Conservation (phyloP, 37 sponge, comb jelly and placozoan species). For the Oopsacas minuta region DNA sequence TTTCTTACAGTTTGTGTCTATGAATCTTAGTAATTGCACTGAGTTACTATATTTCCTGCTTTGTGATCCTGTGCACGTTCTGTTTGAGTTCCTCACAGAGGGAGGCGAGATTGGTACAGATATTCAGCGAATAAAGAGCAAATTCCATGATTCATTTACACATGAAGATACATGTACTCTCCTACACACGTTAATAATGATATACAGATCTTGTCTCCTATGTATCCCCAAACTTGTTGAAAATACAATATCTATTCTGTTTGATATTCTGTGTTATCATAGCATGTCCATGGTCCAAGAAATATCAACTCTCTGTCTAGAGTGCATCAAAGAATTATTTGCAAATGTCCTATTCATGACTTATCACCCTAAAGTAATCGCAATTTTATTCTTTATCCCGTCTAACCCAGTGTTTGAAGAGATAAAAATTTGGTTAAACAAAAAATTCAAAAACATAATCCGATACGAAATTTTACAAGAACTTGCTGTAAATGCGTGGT, state of each 20-base stretch:
- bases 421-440: not conserved
- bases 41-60: not conserved
- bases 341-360: not conserved
- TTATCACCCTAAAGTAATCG: not conserved
- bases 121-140: not conserved
- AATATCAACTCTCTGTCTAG: not conserved
- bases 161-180: not conserved
- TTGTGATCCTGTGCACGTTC: not conserved
- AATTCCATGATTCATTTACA: not conserved
- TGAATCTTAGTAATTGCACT: not conserved
- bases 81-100: not conserved
- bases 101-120: not conserved
- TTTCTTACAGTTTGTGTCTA: not conserved
- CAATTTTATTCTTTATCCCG: not conserved
- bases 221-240: not conserved
- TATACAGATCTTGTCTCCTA: not conserved
- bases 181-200: not conserved
- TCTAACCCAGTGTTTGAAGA: not conserved
- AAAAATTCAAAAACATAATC: not conserved
- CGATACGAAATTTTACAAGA: not conserved
- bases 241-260: not conserved
- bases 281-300: not conserved
- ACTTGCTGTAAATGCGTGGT: constrained; percentile 1
- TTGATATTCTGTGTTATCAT: not conserved
- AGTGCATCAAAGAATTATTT: not conserved